Conservation (phyloP, 2,113 vertebrate species). For the western clawed frog (Xenopus tropicalis) region DNA sequence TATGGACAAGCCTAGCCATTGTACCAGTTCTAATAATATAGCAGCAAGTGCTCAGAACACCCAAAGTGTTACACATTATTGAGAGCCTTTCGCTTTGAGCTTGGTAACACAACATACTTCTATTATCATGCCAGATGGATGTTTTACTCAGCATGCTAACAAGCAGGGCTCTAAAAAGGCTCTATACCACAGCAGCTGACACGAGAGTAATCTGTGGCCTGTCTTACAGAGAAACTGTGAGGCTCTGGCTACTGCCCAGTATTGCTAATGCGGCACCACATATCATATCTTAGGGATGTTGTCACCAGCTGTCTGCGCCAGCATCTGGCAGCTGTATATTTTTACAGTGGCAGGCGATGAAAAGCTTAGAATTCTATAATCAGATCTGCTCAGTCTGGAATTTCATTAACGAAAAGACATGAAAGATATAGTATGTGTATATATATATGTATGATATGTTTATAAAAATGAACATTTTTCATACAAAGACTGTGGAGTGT, state of each 20-base stretch:
- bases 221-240: not conserved
- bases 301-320: constrained; percentile 9
- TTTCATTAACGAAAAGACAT: too few species aligned
- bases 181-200: not conserved
- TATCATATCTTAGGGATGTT: not conserved
- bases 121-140: not conserved
- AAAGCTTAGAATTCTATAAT: not conserved
- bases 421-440: too few species aligned
- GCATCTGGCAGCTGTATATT: not conserved
- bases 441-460: too few species aligned
- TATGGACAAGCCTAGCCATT: too few species aligned
- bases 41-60: too few species aligned
- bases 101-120: not conserved
- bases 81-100: too few species aligned
- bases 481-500: too few species aligned
- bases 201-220: not conserved
- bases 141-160: not conserved
- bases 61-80: too few species aligned
- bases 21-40: too few species aligned
- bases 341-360: not conserved
- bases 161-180: not conserved
- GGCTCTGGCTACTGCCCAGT: constrained; percentile 8
- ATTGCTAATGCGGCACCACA: not conserved
- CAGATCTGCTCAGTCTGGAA: too few species aligned
- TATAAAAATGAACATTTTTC: too few species aligned